Evolutionary conservation across 2,113 vertebrate genomes (phyloP), one percentile per base, ranked within the genome.

Genomic region (Podilymbus podiceps): DNA sequence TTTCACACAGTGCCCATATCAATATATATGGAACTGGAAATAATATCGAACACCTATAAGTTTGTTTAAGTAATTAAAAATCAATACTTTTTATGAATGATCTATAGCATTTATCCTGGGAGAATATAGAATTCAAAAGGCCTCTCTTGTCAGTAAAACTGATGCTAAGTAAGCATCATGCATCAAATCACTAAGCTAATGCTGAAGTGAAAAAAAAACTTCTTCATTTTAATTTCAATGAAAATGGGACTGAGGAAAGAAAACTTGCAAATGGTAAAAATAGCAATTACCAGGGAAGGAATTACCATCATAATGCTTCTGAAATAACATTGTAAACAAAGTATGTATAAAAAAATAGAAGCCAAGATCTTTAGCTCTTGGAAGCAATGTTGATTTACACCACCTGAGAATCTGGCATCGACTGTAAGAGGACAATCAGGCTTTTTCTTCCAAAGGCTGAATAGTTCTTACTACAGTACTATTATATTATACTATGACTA

Each of bases 401-500:
- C 58, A 92, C 62, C 94, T 89, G 66, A 95, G 66, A 91, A 88
- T 82, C 84, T 66, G 77, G 16, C 50, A 64, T 12, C 4, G 21
- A 60, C 47, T 2, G 2, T 66, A 82, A 46, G 46, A 69, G 27
- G 44, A 69, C 83, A 92, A 68, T 94, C 12, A 76, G 47, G 15
- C 9, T 84, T 23, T 71, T 77, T 90, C 74, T 79, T 92, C 77
- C 38, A 95, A 97, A 90, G 53, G 83, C 67, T 66, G 55, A 82
- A 88, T 90, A 91, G 38, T 83, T 96, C 28, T 79, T 92, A 69
- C 81, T n/a, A 93, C 89, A 94, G 62, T 73, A 30, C 58, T 68
- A 82, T 92, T 90, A 71, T 89, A 89, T 94, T 92, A 95, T 97
- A 97, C 96, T 95, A 95, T 88, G 91, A 96, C 87, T 97, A 97